Conservation (phyloP, 92 coral and sea anemone genomes). For the Micromussa lordhowensis region DNA sequence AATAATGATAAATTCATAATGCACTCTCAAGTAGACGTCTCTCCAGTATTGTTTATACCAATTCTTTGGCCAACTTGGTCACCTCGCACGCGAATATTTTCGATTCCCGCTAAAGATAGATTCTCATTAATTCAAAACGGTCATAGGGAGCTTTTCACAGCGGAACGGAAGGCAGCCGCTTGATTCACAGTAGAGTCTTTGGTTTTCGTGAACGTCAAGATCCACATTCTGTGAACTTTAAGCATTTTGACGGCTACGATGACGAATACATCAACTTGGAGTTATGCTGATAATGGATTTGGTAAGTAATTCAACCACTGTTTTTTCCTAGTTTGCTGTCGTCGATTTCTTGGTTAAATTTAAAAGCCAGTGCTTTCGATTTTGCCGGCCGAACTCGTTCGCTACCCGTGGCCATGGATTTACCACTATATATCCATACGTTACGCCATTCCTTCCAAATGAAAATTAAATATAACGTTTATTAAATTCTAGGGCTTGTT, state of each 20-base stretch:
- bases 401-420: not conserved
- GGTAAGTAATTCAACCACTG: slow-evolving; percentile 56
- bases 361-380: not conserved
- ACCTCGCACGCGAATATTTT: slow-evolving; percentile 3
- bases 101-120: slow-evolving; percentile 22
- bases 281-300: slow-evolving; percentile 73
- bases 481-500: not conserved
- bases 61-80: slow-evolving; percentile 35
- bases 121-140: slow-evolving; percentile 32
- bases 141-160: not conserved
- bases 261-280: slow-evolving; percentile 71
- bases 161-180: not conserved
- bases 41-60: slow-evolving; percentile 38
- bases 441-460: not conserved
- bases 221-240: not conserved
- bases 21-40: not conserved
- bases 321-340: not conserved
- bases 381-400: not conserved
- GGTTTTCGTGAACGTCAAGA: not conserved
- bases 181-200: not conserved
- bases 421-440: not conserved
- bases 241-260: not conserved
- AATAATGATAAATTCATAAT: slow-evolving; percentile 53
- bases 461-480: not conserved
- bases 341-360: not conserved